A percentile compares a stretch with the other conserved stretches of the same genome.
These are phyloP conservation scores for Alcis repandata DNA, from an alignment of 2,888 invertebrate genomes.

Conservation along the genomic window DNA sequence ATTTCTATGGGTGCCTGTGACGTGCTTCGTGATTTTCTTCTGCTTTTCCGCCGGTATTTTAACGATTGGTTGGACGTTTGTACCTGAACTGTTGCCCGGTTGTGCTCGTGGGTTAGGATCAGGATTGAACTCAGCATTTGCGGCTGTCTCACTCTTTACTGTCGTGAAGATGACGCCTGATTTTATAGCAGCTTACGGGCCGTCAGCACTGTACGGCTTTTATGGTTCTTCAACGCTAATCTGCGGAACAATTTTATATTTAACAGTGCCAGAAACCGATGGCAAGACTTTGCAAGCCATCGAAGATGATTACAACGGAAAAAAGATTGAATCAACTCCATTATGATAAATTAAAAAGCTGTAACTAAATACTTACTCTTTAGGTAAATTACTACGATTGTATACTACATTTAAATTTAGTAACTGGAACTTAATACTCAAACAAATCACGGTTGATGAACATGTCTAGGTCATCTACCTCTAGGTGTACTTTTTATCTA, in stretches of 20 bases:
- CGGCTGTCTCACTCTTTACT: conserved; percentile 21
- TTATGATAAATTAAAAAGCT: background rate
- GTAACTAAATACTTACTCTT: background rate
- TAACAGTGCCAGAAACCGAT: conserved; percentile 58
- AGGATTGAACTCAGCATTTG: conserved; percentile 36
- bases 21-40: conserved; percentile 20
- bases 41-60: conserved; percentile 47
- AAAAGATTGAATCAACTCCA: background rate
- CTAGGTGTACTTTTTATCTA: too few relatives aligned
- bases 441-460: too few relatives aligned
- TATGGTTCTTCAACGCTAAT: conserved; percentile 16
- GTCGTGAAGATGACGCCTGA: conserved; percentile 25
- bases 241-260: conserved; percentile 40
- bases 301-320: conserved; percentile 61
- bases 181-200: conserved; percentile 24
- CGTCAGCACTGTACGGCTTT: conserved; percentile 13
- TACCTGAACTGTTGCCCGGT: conserved; percentile 57
- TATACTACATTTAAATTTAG: background rate
- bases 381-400: background rate
- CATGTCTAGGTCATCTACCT: too few relatives aligned
- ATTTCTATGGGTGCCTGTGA: conserved; percentile 17
- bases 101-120: conserved; percentile 57
- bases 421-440: too few relatives aligned
- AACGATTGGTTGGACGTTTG: conserved; percentile 56
- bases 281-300: conserved; percentile 86